Percentiles rank a stretch among this genome's conserved stretches.
Evolutionary conservation across 2,113 vertebrate species (phyloP).

Genomic region (Atractosteus spatula): DNA sequence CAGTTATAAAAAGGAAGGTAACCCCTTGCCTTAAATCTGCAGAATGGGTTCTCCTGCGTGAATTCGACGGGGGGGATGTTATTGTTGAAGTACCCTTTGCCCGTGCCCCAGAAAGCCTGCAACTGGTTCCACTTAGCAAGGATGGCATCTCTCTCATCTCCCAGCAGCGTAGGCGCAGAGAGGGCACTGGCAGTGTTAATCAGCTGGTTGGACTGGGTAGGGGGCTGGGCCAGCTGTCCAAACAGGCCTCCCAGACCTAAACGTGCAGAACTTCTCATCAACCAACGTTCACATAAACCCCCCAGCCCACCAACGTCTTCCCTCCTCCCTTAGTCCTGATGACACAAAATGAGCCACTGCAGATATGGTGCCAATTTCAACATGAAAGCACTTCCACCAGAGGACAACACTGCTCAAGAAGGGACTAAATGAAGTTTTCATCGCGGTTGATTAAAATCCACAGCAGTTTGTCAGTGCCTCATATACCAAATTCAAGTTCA

Average conservation of each 20-base stretch:
- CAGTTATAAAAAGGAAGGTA: neutral
- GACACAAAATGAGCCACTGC: no score
- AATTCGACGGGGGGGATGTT: conserved; percentile 89
- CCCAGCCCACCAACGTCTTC: neutral
- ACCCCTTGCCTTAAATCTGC: conserved; percentile 87
- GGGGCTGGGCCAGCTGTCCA: conserved; percentile 75
- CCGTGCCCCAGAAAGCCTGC: conserved; percentile 96
- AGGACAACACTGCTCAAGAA: no score
- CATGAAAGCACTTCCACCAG: no score
- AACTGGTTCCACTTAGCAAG: conserved; percentile 98
- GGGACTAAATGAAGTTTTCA: no score
- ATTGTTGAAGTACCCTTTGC: conserved; percentile 91
- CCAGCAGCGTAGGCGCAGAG: conserved; percentile 85
- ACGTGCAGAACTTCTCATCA: neutral
- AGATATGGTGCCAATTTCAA: no score
- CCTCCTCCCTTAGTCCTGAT: no score
- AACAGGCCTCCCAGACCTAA: conserved; percentile 78
- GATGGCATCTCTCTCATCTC: conserved; percentile 93
- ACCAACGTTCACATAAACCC: conserved; percentile 9
- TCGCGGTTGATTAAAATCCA: no score
- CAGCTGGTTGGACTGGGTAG: conserved; percentile 84
- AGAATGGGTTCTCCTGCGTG: conserved; percentile 93
- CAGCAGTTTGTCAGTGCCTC: no score
- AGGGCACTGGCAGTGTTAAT: conserved; percentile 93
- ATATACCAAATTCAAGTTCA: no score